These are phyloP conservation scores for Timema cristinae DNA, from an alignment of 2,888 invertebrate species.

Conservation along the genomic window DNA sequence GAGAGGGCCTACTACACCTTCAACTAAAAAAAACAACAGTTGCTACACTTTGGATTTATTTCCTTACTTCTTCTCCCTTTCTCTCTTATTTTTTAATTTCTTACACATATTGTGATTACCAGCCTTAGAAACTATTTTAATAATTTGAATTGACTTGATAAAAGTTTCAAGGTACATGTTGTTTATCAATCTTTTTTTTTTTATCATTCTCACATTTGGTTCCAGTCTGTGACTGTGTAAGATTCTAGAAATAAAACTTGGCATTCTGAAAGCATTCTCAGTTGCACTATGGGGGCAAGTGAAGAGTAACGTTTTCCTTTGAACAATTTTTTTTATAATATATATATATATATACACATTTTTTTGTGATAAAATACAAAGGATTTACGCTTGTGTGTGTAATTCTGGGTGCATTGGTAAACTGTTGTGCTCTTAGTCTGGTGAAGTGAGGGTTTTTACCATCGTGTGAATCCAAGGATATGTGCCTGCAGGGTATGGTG, in stretches of 20 bases:
- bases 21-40: slow-evolving; percentile 17
- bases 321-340: background rate
- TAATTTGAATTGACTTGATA: background rate
- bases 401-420: slow-evolving; percentile 8
- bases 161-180: no score
- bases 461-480: slow-evolving; percentile 15
- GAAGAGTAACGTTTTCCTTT: background rate
- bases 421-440: slow-evolving; percentile 1
- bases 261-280: background rate
- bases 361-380: slow-evolving; percentile 11
- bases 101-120: background rate
- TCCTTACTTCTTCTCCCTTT: background rate
- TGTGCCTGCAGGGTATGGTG: slow-evolving; percentile 47
- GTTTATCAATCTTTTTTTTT: no score
- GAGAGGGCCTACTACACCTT: slow-evolving; percentile 15
- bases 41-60: slow-evolving; percentile 9
- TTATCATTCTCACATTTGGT: background rate
- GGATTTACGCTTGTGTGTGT: slow-evolving; percentile 19
- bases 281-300: no score
- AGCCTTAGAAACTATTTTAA: background rate
- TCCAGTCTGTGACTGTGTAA: background rate
- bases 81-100: background rate
- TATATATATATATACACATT: background rate
- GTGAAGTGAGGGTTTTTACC: background rate
- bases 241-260: slow-evolving; percentile 10